Conservation (phyloP, 2,888 invertebrate genomes). For the Asteroscopus sphinx region DNA sequence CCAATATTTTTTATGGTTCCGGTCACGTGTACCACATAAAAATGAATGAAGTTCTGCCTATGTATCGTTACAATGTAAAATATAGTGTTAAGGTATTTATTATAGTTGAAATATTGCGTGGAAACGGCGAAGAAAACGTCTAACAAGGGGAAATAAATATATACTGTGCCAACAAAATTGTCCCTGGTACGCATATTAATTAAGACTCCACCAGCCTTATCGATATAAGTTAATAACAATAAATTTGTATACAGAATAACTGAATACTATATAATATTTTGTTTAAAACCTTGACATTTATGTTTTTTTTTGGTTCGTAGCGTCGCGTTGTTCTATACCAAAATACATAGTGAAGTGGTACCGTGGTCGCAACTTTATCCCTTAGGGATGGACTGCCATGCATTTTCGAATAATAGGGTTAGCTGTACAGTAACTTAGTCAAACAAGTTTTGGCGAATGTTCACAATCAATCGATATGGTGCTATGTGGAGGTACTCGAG, state of each 20-base stretch:
- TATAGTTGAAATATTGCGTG: conserved; percentile 42
- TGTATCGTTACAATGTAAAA: conserved; percentile 26
- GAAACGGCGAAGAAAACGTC: conserved; percentile 8
- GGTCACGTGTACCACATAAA: conserved; percentile 41
- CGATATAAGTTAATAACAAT: conserved; percentile 25
- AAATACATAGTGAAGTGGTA: conserved; percentile 3
- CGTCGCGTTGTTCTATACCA: too few relatives aligned
- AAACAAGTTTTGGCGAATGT: background rate
- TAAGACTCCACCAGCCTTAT: conserved; percentile 31
- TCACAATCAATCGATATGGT: background rate
- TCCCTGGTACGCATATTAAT: conserved; percentile 44
- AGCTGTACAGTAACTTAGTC: conserved; percentile 17
- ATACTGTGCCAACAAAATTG: conserved; percentile 40
- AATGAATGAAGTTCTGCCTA: conserved; percentile 14
- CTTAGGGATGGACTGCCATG: conserved; percentile 26
- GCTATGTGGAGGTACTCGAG: background rate
- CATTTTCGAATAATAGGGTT: conserved; percentile 32
- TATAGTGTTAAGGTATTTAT: conserved; percentile 43
- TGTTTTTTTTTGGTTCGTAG: conserved; percentile 4
- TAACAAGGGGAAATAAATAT: conserved; percentile 35
- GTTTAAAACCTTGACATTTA: background rate
- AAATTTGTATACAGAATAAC: conserved; percentile 1
- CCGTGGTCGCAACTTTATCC: conserved; percentile 27
- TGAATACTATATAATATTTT: conserved; percentile 23
- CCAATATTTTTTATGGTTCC: conserved; percentile 25